A percentile compares a stretch with the other conserved stretches of the same genome.
Evolutionary conservation across 2,888 invertebrate genomes (phyloP).

Genomic region (Chrysodeixis includens): DNA sequence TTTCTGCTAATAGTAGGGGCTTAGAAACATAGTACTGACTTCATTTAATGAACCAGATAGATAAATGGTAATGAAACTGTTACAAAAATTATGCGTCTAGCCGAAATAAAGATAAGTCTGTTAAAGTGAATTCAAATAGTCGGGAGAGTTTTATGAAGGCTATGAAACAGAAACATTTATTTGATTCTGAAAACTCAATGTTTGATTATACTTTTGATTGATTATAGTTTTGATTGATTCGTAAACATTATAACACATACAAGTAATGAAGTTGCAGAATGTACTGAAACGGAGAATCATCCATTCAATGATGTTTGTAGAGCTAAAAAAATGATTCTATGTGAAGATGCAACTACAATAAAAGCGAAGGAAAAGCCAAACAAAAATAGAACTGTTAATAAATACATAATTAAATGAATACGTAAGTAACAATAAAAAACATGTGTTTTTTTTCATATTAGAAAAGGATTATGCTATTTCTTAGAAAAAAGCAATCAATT

Average conservation of each 20-base stretch:
- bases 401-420: too few relatives aligned
- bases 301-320: background rate
- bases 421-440: too few relatives aligned
- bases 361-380: background rate
- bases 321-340: background rate
- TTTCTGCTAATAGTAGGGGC: too few relatives aligned
- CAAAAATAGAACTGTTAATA: background rate
- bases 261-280: slow-evolving; percentile 8
- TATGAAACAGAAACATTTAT: slow-evolving; percentile 19
- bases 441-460: too few relatives aligned
- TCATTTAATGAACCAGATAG: slow-evolving; percentile 15
- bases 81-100: slow-evolving; percentile 29
- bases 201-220: slow-evolving; percentile 16
- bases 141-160: slow-evolving; percentile 25
- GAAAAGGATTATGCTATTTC: slow-evolving; percentile 27
- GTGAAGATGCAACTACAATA: background rate
- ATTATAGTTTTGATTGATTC: slow-evolving; percentile 9
- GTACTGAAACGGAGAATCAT: background rate
- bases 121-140: slow-evolving; percentile 27
- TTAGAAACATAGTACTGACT: too few relatives aligned
- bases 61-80: slow-evolving; percentile 21
- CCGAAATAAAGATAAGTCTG: slow-evolving; percentile 25
- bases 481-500: slow-evolving; percentile 37
- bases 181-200: slow-evolving; percentile 22
- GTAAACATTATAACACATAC: background rate